Evolutionary conservation across 2,888 invertebrate species (phyloP), one percentile per base, ranked within the genome.

Genomic region (Andricus quercusramuli): DNA sequence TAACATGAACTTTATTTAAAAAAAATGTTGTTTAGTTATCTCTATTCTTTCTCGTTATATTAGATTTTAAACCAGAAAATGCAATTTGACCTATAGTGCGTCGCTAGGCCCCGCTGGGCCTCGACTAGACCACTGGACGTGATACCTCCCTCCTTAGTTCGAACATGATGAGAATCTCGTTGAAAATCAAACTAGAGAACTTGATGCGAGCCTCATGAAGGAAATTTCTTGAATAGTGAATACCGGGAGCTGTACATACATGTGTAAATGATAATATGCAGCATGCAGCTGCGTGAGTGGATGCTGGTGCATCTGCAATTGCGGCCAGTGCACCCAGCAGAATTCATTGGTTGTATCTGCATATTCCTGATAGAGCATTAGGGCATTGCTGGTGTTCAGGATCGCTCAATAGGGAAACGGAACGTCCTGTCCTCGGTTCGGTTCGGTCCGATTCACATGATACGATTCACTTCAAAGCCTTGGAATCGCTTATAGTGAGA

Each of bases 341-440:
- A 68, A 64, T 80, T 77, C 77, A 74, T 74, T 74, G 74, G 74
- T 74, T 56, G 67, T 80, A 67, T 77, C 80, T 80, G 77, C 77
- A 80, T 80, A 68, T 68, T 80, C 77, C 77, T 80, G 77, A 80
- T 80, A 77, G 68, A 77, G 68, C 80, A 80, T 80, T 80, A 80
- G 80, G 80, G 77, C 64, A 80, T 80, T 80, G 77, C 80, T 77
- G 62, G 22, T 17, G 66, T 59, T 77, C 44, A 44, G 77, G 25
- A 77, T 66, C 68, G 77, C 37, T 77, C 77, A 77, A 77, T 80
- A 56, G 77, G 22, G 17, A n/a, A 66, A 37, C 56, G 66, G 51
- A 76, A 76, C 56, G 79, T 66, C 51, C 76, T 68, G 41, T 74
- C 32, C 32, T 32, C 56, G 44, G 76, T 59, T 74, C 74, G 29